A percentile compares a stretch with the other conserved stretches of the same genome.
These are phyloP conservation scores for Piaya cayana DNA, from an alignment of 2,113 vertebrate species.

Conservation along the genomic window DNA sequence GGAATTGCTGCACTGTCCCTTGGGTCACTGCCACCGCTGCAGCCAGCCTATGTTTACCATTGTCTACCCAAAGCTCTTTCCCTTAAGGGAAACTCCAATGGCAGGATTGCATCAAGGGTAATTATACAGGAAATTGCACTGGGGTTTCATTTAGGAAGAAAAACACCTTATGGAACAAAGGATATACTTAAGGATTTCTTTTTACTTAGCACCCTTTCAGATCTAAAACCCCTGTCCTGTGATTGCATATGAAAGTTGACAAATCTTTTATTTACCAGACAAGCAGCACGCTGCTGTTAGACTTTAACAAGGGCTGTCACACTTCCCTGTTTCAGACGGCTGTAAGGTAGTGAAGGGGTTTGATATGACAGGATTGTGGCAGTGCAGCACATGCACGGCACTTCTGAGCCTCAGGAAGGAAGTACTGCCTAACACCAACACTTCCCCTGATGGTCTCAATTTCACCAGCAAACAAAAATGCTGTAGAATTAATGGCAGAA, in stretches of 20 bases:
- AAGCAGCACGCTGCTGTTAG: background rate
- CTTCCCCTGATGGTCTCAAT: background rate
- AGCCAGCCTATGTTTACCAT: constrained; percentile 97
- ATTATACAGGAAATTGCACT: constrained; percentile 63
- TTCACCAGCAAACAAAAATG: background rate
- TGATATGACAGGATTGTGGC: background rate
- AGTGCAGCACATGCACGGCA: background rate
- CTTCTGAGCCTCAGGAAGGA: background rate
- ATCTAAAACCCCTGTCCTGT: background rate
- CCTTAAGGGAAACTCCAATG: constrained; percentile 91
- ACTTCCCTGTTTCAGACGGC: background rate
- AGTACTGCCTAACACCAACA: background rate
- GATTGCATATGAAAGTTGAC: background rate
- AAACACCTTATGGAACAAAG: background rate
- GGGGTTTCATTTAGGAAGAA: constrained; percentile 14
- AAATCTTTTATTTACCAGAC: background rate
- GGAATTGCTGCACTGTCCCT: constrained; percentile 88
- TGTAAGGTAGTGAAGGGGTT: background rate
- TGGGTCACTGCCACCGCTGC: constrained; percentile 96
- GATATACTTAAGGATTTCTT: background rate
- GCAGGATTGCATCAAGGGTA: constrained; percentile 94
- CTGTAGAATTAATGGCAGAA: background rate
- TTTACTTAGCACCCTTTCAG: background rate
- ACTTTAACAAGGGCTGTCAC: background rate
- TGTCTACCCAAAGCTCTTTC: constrained; percentile 95